Conservation (phyloP, 1,140 invertebrate genomes). For the Panulirus ornatus region DNA sequence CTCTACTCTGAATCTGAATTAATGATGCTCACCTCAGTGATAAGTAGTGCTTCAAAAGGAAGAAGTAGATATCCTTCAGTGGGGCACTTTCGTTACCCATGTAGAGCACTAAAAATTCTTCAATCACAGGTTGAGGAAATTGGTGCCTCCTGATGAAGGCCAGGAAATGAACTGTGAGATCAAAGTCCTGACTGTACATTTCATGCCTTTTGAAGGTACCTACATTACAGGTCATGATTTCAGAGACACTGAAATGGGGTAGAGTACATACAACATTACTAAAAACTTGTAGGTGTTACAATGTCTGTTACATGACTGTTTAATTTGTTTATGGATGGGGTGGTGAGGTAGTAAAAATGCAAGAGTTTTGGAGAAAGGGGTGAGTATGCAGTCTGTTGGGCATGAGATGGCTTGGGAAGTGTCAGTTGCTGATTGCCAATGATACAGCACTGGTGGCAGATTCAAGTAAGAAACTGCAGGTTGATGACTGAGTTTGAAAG, state of each 20-base stretch:
- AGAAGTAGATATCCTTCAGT: not conserved
- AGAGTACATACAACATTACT: too few species aligned
- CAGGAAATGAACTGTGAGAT: not conserved
- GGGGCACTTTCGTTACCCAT: not conserved
- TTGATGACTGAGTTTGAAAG: too few species aligned
- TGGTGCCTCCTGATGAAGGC: not conserved
- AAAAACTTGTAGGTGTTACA: too few species aligned
- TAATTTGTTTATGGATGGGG: too few species aligned
- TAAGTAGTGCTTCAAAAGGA: not conserved
- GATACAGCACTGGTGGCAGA: too few species aligned
- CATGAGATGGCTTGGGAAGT: too few species aligned
- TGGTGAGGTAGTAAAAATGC: too few species aligned
- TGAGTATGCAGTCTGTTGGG: too few species aligned
- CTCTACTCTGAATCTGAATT: not conserved
- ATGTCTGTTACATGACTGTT: too few species aligned
- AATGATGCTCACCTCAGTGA: not conserved
- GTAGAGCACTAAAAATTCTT: not conserved
- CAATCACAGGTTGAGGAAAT: not conserved
- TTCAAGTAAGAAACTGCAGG: too few species aligned
- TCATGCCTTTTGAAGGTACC: not conserved
- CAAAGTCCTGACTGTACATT: not conserved
- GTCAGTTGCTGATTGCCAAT: too few species aligned
- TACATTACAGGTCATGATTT: not conserved
- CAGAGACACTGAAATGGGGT: slow-evolving; percentile 6
- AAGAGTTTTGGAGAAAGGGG: too few species aligned